Percentiles rank a stretch among this genome's conserved stretches.
Conservation (phyloP, 2,888 invertebrate genomes). For the Meganola albula region DNA sequence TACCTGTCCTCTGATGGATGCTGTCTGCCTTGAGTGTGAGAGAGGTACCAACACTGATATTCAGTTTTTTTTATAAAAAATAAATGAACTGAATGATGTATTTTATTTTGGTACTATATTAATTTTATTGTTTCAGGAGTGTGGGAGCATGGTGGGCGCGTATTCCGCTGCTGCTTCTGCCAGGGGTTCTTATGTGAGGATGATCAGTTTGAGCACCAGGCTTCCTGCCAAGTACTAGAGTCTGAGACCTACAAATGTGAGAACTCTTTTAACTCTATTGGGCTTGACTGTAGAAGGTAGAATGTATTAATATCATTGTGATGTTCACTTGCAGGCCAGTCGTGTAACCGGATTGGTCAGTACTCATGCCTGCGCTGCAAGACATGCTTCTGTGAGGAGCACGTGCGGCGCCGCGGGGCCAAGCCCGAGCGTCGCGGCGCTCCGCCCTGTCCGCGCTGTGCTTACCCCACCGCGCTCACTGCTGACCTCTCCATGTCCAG, state of each 20-base stretch:
- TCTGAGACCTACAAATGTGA: conserved; percentile 96
- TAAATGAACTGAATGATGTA: neutral
- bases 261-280: conserved; percentile 10
- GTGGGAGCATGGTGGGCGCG: conserved; percentile 96
- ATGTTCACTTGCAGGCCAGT: conserved; percentile 81
- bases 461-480: conserved; percentile 94
- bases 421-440: conserved; percentile 37
- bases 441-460: conserved; percentile 95
- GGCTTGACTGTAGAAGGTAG: neutral
- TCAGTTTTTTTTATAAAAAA: neutral
- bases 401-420: conserved; percentile 84
- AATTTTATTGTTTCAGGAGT: conserved; percentile 73
- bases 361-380: conserved; percentile 97
- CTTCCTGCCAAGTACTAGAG: conserved; percentile 96
- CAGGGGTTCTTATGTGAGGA: conserved; percentile 93
- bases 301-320: neutral
- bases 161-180: conserved; percentile 95
- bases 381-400: conserved; percentile 97
- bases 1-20: conserved; percentile 91
- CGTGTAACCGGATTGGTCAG: conserved; percentile 95
- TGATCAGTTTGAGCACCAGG: conserved; percentile 98
- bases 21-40: conserved; percentile 94
- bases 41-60: conserved; percentile 65
- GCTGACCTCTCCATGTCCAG: conserved; percentile 97
- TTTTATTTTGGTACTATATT: neutral